A percentile compares a stretch with the other conserved stretches of the same genome.
These are phyloP conservation scores for Tetranychus piercei DNA, from an alignment of 2,888 invertebrate species.

Conservation along the genomic window DNA sequence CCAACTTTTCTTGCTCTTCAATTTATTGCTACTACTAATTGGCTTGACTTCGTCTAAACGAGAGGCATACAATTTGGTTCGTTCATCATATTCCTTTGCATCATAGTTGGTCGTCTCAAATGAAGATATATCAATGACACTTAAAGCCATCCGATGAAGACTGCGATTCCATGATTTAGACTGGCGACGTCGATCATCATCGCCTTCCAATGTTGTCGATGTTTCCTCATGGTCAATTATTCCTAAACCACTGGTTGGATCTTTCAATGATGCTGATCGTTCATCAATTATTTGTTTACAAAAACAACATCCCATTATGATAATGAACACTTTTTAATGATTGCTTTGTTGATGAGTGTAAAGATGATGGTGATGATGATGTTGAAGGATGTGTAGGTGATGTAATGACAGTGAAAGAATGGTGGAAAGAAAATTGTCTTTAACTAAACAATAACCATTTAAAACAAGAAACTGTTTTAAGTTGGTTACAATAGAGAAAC, in stretches of 20 bases:
- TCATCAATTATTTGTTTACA: background rate
- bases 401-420: background rate
- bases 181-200: background rate
- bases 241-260: background rate
- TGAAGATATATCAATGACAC: constrained; percentile 3
- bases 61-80: background rate
- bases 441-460: too few species aligned
- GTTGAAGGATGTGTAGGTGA: background rate
- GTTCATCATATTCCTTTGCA: background rate
- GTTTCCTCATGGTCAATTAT: background rate
- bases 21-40: background rate
- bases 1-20: background rate
- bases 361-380: background rate
- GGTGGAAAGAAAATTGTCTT: too few species aligned
- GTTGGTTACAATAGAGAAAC: too few species aligned
- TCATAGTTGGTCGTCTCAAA: constrained; percentile 2
- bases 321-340: background rate
- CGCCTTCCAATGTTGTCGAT: background rate
- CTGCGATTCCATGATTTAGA: constrained; percentile 6
- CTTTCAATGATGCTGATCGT: background rate
- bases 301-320: constrained; percentile 1
- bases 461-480: too few species aligned
- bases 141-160: constrained; percentile 3
- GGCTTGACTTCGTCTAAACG: background rate
- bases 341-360: background rate